Evolutionary conservation across 2,113 vertebrate genomes (phyloP), one percentile per base, ranked within the genome.

Genomic region (Mesocricetus auratus): DNA sequence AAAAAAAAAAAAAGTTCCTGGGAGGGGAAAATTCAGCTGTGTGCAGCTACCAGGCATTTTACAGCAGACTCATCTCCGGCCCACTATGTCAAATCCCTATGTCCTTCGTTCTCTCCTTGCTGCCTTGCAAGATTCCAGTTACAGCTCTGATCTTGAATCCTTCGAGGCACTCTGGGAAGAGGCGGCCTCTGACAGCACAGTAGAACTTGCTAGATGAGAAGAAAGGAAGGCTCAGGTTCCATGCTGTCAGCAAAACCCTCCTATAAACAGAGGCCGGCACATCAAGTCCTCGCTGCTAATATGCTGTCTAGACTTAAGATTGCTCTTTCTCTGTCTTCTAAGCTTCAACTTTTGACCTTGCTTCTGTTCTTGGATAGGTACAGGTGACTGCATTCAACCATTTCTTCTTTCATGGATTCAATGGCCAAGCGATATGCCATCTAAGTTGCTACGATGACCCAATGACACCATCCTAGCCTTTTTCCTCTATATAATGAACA

Each of bases 231-330:
- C 79, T 98, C 97, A 93, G 90, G 90, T 98, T 98, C 92, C 92
- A 53, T 33, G 26, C 66, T 95, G 94, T 98, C 98, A 97, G 97
- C 98, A 96, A 92, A 97, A 97, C 96, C 86, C 69, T 92, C 97
- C 75, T 75, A 91, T 97, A 97, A 98, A 98, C 92, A 97, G 82
- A 91, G n/a, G 29, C 92, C 45, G 98, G 95, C 97, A 96, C 96
- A 97, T 92, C 78, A 90, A 98, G 94, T 85, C 85, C 96, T 98
- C 92, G 96, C 96, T 97, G 93, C 86, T 98, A 98, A 98, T 98
- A 97, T 96, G 95, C 97, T 96, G 98, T 98, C 98, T 98, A 98
- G 98, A 98, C 98, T 96, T 98, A 96, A 98, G 97, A 97, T 10
- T 93, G 97, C 97, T 98, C 95, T 97, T 71, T 95, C 91, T 89